Evolutionary conservation across 2,888 invertebrate genomes (phyloP).

Genomic region (Pelosia muscerda): DNA sequence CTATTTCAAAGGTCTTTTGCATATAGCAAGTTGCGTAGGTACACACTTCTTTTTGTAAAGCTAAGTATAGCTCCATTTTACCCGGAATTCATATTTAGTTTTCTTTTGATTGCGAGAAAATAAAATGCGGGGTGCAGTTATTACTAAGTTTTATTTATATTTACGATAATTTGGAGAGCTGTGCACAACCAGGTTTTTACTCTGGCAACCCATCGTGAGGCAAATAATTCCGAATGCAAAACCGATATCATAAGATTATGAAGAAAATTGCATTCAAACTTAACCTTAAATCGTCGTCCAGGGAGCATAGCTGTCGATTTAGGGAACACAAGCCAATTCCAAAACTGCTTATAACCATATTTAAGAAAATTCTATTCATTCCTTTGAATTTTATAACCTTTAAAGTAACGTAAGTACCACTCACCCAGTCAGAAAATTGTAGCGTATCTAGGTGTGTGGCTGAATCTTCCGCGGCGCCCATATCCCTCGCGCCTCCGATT

Average conservation of each 20-base stretch:
- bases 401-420: conserved; percentile 52
- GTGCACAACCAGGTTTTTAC: background rate
- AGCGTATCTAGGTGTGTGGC: conserved; percentile 92
- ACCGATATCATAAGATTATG: background rate
- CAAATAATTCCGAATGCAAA: background rate
- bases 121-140: background rate
- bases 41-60: too few relatives aligned
- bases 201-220: background rate
- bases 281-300: background rate
- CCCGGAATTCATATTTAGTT: background rate
- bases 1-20: too few relatives aligned
- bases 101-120: background rate
- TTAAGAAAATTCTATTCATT: background rate
- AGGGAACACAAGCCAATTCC: background rate
- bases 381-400: background rate
- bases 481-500: conserved; percentile 88
- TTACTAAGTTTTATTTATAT: background rate
- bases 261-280: background rate
- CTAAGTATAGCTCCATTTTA: too few relatives aligned
- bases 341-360: background rate
- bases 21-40: too few relatives aligned
- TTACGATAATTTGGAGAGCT: background rate
- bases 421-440: conserved; percentile 96
- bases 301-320: background rate
- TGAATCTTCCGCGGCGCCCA: conserved; percentile 89